phyloP scores from a whole-genome alignment of 2,888 invertebrate species.

The Agonopterix alstromeriana region DNA sequence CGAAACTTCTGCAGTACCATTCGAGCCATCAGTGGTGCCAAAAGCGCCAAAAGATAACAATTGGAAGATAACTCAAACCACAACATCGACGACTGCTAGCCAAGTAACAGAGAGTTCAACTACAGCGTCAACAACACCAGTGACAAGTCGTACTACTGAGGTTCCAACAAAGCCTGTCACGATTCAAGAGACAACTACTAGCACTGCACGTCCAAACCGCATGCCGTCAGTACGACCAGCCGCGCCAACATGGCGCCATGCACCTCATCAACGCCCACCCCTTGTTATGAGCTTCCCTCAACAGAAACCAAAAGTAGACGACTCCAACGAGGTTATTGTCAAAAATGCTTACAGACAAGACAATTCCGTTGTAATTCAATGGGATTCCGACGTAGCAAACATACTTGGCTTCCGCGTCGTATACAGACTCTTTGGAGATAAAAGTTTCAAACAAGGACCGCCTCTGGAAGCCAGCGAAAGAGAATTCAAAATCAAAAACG shows the following conservation, averaged over 20 bases:
- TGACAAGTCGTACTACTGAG: conserved; percentile 29
- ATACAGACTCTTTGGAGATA: conserved; percentile 92
- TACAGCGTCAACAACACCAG: conserved; percentile 9
- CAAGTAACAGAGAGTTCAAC: conserved; percentile 28
- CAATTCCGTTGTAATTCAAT: conserved; percentile 91
- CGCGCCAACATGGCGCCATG: conserved; percentile 64
- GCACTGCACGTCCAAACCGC: conserved; percentile 44
- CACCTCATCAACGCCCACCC: conserved; percentile 80
- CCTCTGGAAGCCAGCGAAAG: conserved; percentile 92
- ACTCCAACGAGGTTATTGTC: conserved; percentile 86
- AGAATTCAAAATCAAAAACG: conserved; percentile 95
- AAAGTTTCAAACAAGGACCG: conserved; percentile 92
- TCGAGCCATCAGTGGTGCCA: conserved; percentile 8
- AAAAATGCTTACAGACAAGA: conserved; percentile 91
- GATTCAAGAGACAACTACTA: conserved; percentile 34
- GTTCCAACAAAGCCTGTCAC: conserved; percentile 33
- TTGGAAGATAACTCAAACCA: conserved; percentile 33
- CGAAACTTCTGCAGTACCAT: conserved; percentile 31
- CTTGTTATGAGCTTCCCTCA: conserved; percentile 83
- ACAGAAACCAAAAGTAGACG: conserved; percentile 79
- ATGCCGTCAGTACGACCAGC: conserved; percentile 54
- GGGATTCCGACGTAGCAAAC: conserved; percentile 92
- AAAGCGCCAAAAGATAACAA: conserved; percentile 19
- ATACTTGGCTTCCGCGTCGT: conserved; percentile 93
- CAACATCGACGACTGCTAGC: conserved; percentile 28